A percentile compares a stretch with the other conserved stretches of the same genome.
phyloP scores from a whole-genome alignment of 1,140 invertebrate genomes.

The Sweltsa coloradensis region DNA sequence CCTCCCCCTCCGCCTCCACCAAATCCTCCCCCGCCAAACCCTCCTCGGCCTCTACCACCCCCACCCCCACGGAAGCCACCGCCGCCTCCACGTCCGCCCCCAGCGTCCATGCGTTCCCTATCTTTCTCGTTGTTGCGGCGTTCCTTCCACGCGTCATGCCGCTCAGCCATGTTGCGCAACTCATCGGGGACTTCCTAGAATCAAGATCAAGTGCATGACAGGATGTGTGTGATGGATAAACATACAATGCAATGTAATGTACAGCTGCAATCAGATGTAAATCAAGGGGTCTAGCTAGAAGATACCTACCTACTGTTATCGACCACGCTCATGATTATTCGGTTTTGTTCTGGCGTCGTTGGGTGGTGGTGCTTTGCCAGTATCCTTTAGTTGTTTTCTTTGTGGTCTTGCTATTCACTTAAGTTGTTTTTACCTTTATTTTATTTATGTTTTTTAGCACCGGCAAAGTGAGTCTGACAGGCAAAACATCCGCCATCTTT shows the following conservation, averaged over 20 bases:
- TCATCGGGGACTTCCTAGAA: slow-evolving; percentile 52
- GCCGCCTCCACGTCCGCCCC: slow-evolving; percentile 24
- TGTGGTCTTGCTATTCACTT: too few relatives aligned
- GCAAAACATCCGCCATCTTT: too few relatives aligned
- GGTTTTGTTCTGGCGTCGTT: neutral
- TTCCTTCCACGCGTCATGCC: slow-evolving; percentile 49
- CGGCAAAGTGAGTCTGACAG: too few relatives aligned
- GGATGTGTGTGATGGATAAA: neutral
- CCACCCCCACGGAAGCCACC: slow-evolving; percentile 24
- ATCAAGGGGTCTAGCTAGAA: neutral
- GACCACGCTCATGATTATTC: neutral
- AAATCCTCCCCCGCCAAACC: slow-evolving; percentile 18
- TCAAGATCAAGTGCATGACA: slow-evolving; percentile 6
- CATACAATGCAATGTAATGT: neutral
- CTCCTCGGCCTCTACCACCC: slow-evolving; percentile 23
- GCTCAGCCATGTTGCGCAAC: slow-evolving; percentile 51
- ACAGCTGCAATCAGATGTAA: neutral
- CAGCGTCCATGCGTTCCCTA: slow-evolving; percentile 15
- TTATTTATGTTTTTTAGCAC: too few relatives aligned
- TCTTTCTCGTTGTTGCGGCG: slow-evolving; percentile 35
- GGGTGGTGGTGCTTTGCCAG: too few relatives aligned
- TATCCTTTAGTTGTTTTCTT: too few relatives aligned
- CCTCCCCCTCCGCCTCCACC: too few relatives aligned
- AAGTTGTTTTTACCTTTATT: too few relatives aligned
- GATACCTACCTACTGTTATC: neutral